phyloP scores from a whole-genome alignment of 1,140 invertebrate genomes.

The Polypedilum pembai region DNA sequence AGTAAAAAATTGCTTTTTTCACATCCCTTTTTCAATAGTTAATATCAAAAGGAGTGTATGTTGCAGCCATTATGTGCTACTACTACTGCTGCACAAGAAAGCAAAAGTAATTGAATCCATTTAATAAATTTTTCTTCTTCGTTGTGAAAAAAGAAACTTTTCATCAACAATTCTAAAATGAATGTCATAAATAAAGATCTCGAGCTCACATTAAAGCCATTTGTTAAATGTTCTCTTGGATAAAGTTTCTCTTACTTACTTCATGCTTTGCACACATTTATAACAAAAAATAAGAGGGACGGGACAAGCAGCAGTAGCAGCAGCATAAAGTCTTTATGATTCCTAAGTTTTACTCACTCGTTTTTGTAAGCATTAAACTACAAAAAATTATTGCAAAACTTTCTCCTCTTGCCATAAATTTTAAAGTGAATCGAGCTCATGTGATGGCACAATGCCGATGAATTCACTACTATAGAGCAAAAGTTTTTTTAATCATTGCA shows the following conservation, averaged over 20 bases:
- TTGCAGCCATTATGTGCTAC: no score
- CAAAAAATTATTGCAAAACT: slow-evolving; percentile 1
- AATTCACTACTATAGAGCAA: neutral
- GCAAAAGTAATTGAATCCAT: neutral
- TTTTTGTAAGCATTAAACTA: neutral
- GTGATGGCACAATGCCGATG: neutral
- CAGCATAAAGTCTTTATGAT: neutral
- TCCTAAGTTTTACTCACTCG: slow-evolving; percentile 11
- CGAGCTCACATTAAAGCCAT: slow-evolving; percentile 11
- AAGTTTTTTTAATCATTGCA: slow-evolving; percentile 2
- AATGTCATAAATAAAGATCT: slow-evolving; percentile 7
- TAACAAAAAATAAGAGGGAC: no score
- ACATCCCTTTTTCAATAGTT: no score
- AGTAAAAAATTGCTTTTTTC: no score
- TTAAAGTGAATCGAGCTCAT: neutral
- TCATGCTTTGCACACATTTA: neutral
- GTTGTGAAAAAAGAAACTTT: neutral
- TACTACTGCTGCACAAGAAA: no score
- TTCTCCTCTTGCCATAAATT: neutral
- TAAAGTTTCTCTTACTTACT: neutral
- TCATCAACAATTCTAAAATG: slow-evolving; percentile 13
- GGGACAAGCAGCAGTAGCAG: neutral
- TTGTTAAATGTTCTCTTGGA: slow-evolving; percentile 17
- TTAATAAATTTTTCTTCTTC: neutral
- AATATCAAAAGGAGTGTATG: no score